Evolutionary conservation across 2,797 vertebrate genomes (phyloP).

Genomic region (Steatocranus sp.): DNA sequence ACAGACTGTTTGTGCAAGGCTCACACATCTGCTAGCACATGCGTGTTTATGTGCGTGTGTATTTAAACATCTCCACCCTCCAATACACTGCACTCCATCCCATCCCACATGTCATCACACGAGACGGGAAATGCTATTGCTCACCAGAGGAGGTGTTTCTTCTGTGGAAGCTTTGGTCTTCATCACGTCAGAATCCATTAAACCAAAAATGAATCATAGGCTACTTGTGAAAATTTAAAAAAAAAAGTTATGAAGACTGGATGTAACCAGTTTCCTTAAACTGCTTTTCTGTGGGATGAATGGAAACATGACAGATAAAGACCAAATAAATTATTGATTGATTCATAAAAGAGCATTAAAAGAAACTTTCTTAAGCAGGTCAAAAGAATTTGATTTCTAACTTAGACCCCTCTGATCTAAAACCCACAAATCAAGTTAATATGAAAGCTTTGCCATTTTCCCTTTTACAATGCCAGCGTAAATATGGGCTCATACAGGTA

Average conservation of each 20-base stretch:
- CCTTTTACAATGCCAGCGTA: background rate
- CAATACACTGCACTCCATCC: slow-evolving; percentile 16
- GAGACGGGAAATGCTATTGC: slow-evolving; percentile 60
- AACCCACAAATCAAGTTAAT: background rate
- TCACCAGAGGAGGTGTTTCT: slow-evolving; percentile 49
- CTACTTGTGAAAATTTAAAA: background rate
- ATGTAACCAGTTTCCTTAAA: background rate
- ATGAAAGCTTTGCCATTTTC: background rate
- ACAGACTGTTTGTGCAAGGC: slow-evolving; percentile 13
- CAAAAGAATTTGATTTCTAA: background rate
- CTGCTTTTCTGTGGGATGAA: background rate
- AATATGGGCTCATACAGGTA: background rate
- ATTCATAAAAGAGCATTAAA: background rate
- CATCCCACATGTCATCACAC: slow-evolving; percentile 64
- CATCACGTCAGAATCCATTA: slow-evolving; percentile 24
- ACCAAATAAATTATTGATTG: background rate
- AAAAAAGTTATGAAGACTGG: background rate
- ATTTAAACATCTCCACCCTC: slow-evolving; percentile 43
- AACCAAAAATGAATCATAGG: slow-evolving; percentile 31
- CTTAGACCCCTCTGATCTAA: background rate
- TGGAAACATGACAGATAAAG: background rate
- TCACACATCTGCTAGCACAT: slow-evolving; percentile 36
- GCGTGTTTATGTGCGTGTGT: background rate
- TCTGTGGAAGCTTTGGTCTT: slow-evolving; percentile 28
- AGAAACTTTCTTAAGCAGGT: background rate